phyloP scores from a whole-genome alignment of 2,113 vertebrate species.

The Pachypanchax playfairii region DNA sequence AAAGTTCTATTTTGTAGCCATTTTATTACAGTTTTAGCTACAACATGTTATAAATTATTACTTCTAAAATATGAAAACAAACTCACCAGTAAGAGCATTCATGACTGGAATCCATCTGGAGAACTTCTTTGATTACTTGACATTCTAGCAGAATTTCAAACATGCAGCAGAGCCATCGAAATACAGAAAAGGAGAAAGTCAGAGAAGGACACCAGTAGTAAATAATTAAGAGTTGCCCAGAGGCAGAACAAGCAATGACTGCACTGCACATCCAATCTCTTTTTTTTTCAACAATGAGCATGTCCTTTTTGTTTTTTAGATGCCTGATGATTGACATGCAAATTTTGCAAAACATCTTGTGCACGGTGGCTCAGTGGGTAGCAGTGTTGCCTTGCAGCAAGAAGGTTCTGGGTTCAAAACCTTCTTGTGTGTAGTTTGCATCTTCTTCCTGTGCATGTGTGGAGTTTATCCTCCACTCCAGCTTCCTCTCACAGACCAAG shows the following conservation, averaged over 20 bases:
- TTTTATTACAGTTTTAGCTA: background rate
- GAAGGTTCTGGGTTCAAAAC: too few relatives aligned
- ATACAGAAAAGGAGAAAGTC: constrained; percentile 8
- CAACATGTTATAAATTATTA: background rate
- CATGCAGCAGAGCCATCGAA: constrained; percentile 1
- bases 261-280: background rate
- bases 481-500: too few relatives aligned
- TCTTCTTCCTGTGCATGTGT: too few relatives aligned
- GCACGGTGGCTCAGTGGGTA: too few relatives aligned
- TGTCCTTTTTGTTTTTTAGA: constrained; percentile 16
- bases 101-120: background rate
- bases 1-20: background rate
- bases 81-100: background rate
- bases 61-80: background rate
- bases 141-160: background rate
- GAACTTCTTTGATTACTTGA: background rate
- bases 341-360: constrained; percentile 4
- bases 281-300: background rate
- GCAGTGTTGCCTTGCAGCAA: too few relatives aligned
- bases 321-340: background rate
- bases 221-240: constrained; percentile 1
- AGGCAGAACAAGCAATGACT: background rate
- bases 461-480: too few relatives aligned
- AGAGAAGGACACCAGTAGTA: background rate
- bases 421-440: too few relatives aligned